A percentile compares a stretch with the other conserved stretches of the same genome.
phyloP scores from a whole-genome alignment of 2,888 invertebrate genomes.

The Leptinotarsa tumamoca region DNA sequence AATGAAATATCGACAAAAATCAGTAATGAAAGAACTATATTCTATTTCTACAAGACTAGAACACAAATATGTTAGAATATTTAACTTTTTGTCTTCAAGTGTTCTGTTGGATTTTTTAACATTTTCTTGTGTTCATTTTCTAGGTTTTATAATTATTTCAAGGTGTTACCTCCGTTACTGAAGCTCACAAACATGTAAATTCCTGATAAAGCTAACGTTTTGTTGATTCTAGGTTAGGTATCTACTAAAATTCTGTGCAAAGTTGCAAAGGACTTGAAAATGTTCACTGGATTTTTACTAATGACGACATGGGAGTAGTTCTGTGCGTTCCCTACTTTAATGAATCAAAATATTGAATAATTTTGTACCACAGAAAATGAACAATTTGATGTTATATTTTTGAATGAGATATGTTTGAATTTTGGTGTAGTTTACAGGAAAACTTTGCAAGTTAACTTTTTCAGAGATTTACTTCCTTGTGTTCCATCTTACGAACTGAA shows the following conservation, averaged over 20 bases:
- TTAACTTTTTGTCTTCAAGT: not conserved
- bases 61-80: too few relatives aligned
- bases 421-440: too few relatives aligned
- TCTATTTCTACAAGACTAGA: too few relatives aligned
- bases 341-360: too few relatives aligned
- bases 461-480: not conserved
- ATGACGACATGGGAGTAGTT: too few relatives aligned
- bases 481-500: not conserved
- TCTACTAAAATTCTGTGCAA: not conserved
- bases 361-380: too few relatives aligned
- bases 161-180: not conserved
- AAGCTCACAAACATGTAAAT: not conserved
- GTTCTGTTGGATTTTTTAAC: slow-evolving; percentile 1
- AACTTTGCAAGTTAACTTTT: not conserved
- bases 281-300: too few relatives aligned
- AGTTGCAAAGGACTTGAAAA: too few relatives aligned
- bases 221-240: not conserved
- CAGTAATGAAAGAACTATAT: too few relatives aligned
- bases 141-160: not conserved
- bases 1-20: too few relatives aligned
- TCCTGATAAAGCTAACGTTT: not conserved
- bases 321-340: too few relatives aligned
- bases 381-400: not conserved
- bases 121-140: not conserved
- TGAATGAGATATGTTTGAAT: too few relatives aligned